Conservation (phyloP, 2,113 vertebrate species). For the Lophotis ruficrista region DNA sequence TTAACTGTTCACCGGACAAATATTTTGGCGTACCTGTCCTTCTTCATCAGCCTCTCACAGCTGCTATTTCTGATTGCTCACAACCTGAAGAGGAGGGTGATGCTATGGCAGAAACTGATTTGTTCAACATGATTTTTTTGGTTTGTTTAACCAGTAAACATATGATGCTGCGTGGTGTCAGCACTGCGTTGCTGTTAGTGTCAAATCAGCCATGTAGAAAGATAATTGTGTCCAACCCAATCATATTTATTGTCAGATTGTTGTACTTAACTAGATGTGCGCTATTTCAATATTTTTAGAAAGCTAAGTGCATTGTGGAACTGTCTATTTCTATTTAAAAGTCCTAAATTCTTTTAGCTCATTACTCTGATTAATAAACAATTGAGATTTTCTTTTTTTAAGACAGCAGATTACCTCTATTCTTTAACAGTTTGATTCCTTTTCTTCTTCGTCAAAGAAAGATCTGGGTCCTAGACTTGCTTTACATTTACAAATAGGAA, state of each 20-base stretch:
- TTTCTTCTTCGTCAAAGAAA: not conserved
- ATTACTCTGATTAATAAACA: not conserved
- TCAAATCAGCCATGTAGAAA: slow-evolving; percentile 33
- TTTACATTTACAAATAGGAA: not conserved
- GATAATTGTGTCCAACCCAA: not conserved
- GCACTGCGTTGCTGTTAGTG: not conserved
- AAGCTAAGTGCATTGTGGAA: slow-evolving; percentile 10
- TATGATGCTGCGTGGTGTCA: not conserved
- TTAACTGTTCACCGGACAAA: not conserved
- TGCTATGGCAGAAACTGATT: not conserved
- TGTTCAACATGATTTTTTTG: slow-evolving; percentile 35
- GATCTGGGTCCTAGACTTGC: not conserved
- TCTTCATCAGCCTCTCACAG: not conserved
- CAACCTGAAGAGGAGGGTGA: not conserved
- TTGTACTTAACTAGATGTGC: not conserved
- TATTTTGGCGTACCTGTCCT: slow-evolving; percentile 14
- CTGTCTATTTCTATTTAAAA: slow-evolving; percentile 26
- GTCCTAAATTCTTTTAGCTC: slow-evolving; percentile 4
- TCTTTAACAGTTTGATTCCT: not conserved
- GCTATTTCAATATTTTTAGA: not conserved
- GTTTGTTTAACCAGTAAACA: slow-evolving; percentile 49
- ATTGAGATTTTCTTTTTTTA: not conserved
- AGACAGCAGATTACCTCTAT: not conserved
- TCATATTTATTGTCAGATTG: slow-evolving; percentile 21
- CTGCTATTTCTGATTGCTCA: slow-evolving; percentile 19